Conservation (phyloP, 2,113 vertebrate species). For the Tetrax tetrax region DNA sequence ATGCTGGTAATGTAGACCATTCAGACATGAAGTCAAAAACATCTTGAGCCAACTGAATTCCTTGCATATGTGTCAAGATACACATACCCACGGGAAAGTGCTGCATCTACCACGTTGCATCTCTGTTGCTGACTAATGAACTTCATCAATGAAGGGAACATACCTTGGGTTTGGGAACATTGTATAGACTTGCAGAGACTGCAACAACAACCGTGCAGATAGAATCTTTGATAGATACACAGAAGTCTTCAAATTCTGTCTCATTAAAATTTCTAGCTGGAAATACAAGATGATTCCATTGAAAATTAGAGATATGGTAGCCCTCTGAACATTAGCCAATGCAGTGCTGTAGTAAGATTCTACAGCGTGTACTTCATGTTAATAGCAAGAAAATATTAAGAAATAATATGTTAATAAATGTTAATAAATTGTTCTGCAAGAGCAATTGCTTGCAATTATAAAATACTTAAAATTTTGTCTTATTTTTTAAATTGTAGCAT, state of each 20-base stretch:
- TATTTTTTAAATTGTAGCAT: neutral
- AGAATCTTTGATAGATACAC: rapidly evolving
- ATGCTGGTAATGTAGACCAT: neutral
- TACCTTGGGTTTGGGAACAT: neutral
- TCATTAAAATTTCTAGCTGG: neutral
- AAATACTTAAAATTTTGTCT: neutral
- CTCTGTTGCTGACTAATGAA: neutral
- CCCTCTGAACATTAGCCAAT: neutral
- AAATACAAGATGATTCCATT: neutral
- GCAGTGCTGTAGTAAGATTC: neutral
- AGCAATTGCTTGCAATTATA: neutral
- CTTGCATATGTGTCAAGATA: neutral
- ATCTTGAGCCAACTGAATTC: neutral
- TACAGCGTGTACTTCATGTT: neutral
- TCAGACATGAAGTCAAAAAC: neutral
- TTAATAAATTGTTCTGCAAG: neutral
- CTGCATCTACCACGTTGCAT: neutral
- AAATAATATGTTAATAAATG: neutral
- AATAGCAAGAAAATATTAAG: neutral
- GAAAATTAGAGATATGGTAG: neutral
- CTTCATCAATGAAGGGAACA: neutral
- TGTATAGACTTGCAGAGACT: neutral
- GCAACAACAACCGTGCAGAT: neutral
- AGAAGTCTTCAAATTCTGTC: neutral
- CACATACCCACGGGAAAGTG: neutral